Base-by-base conservation (phyloP, 2,797 vertebrate species). In the Tachyglossus aculeatus region DNA sequence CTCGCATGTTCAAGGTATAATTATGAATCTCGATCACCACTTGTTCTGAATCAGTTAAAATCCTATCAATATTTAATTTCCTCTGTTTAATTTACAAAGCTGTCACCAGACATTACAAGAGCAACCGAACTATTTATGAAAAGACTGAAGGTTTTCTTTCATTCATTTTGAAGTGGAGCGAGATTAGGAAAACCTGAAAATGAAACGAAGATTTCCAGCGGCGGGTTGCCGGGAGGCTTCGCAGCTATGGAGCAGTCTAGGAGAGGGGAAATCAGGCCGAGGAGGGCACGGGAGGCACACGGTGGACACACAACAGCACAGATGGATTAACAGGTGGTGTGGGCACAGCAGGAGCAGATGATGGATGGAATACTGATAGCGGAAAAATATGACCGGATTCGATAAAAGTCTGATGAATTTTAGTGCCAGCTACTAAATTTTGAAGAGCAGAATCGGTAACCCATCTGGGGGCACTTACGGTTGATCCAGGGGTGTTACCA, bases 271-370 rank as follows among this genome's bases (percentile, higher is more conserved):
- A 27, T 37, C 67, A 76, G 81, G 60, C 55, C 69, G 88, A 73
- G 62, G 40, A 71, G 80, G 88, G 51, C 64, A 71, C 24, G 18
- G 52, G 43, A 67, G 67, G 34, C 11, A 85, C 78, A 64, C 71
- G 81, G 73, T 48, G 37, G 25, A 78, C 13, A 54, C 3, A 33
- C 71, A 66, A 71, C 25, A 58, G 56, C 77, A 80, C 90, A 91
- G 86, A 87, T 88, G 89, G 83, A 86, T 74, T 78, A 76, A 83
- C 89, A 91, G 85, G 88, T 89, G 90, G 80, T 38, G 22, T 69
- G 75, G 79, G 40, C 43, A 53, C 72, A 84, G 85, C 74, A 74
- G 65, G 82, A 86, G 72, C 19, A 66, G 71, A 78, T 82, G 83
- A 90, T 80, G 75, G 64, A 85, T 88, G 77, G 83, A 81, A 84